These are phyloP conservation scores for Ormyrus nitidulus DNA, from an alignment of 2,888 invertebrate genomes.

Conservation along the genomic window DNA sequence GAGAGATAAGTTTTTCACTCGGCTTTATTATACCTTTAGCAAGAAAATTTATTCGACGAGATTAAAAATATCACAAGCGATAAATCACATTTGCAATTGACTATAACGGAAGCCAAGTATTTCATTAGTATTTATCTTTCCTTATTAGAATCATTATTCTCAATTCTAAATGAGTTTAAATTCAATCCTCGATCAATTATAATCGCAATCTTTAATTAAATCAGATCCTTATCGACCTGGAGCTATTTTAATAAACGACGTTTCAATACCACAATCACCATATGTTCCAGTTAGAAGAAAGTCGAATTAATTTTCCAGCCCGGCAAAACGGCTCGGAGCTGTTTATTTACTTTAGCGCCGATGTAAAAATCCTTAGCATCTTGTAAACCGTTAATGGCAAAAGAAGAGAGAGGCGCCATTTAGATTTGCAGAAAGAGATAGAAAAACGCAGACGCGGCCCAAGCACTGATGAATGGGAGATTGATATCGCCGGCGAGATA, in stretches of 20 bases:
- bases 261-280: background rate
- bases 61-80: no score
- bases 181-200: background rate
- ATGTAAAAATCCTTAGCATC: background rate
- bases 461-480: conserved; percentile 44
- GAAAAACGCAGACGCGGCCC: background rate
- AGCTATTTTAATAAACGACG: background rate
- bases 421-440: conserved; percentile 41
- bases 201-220: background rate
- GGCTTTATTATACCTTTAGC: no score
- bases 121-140: no score
- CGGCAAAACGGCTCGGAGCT: background rate
- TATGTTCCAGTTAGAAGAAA: background rate
- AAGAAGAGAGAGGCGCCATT: conserved; percentile 18
- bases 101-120: no score
- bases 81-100: no score
- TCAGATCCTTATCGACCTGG: background rate
- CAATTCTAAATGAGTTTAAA: background rate
- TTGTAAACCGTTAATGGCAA: conserved; percentile 30
- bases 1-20: no score
- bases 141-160: background rate
- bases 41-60: no score
- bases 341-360: background rate
- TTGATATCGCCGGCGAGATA: conserved; percentile 38
- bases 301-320: background rate